phyloP scores from a whole-genome alignment of 2,888 invertebrate genomes.

The Phyto melanocephala region DNA sequence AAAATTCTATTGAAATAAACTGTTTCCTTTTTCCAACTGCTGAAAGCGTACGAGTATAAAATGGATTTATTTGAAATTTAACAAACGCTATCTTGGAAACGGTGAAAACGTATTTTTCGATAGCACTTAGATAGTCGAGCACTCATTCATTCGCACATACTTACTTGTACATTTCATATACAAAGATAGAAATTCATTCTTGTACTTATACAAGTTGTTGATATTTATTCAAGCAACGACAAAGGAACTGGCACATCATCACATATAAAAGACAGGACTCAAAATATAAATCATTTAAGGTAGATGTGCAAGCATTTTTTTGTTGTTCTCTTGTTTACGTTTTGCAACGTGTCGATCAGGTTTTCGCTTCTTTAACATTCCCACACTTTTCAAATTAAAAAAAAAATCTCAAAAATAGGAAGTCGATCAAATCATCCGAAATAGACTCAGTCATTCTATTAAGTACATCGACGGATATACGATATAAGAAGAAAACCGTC shows the following conservation, averaged over 20 bases:
- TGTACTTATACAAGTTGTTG: constrained; percentile 8
- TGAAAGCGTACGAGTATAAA: too few species aligned
- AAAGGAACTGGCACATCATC: constrained; percentile 42
- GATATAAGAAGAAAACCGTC: too few species aligned
- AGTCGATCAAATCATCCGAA: constrained; percentile 47
- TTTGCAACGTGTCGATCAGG: constrained; percentile 36
- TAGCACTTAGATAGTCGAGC: neutral
- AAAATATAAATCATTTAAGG: constrained; percentile 41
- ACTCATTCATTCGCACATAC: neutral
- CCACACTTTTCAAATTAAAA: constrained; percentile 1
- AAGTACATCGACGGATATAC: constrained; percentile 11
- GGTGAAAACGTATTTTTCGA: neutral
- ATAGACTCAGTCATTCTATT: constrained; percentile 21
- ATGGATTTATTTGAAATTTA: too few species aligned
- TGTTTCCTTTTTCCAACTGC: too few species aligned
- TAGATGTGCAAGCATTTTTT: constrained; percentile 30
- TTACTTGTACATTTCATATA: neutral
- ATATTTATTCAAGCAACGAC: constrained; percentile 2
- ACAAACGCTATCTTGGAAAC: too few species aligned
- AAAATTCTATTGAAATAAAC: too few species aligned
- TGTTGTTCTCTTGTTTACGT: constrained; percentile 3
- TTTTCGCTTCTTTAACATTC: neutral
- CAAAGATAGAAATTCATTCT: neutral
- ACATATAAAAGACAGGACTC: constrained; percentile 19
- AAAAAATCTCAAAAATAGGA: constrained; percentile 20